Evolutionary conservation across 2,888 invertebrate species (phyloP), one percentile per base, ranked within the genome.

Genomic region (Digitonthophagus gazella): DNA sequence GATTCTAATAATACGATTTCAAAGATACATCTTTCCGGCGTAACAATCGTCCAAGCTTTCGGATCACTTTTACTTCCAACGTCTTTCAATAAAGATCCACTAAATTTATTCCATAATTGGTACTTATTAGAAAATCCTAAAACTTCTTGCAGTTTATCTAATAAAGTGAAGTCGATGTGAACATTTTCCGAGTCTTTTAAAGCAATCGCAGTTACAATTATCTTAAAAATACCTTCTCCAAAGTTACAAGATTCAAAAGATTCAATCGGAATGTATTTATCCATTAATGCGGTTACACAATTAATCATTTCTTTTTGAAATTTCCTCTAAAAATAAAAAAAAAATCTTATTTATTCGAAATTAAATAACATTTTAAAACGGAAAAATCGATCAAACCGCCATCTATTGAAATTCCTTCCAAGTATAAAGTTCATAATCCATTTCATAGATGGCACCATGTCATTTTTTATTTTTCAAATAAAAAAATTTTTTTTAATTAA

Each of bases 11-110:
- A 78, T 20, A 88, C 83, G 16, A 88, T 86, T 74, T 89, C 87
- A 76, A 94, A 89, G 73, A 94, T 85, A 69, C 88, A 87, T 57
- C 89, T 84, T 75, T 93, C 90, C 0, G 89, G 85, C 1, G 88
- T 88, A 66, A 88, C 83, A 67, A 87, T 80, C 0, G 86, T 89
- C 94, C 93, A 94, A 0, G 86, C 81, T 71, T 86, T 83, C 3
- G 87, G 87, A 72, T 86, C 86, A 66, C 83, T 84, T 58, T 85
- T 85, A 65, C 91, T 85, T 11, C 3, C 28, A 2, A n/a, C n/a
- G 15, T 83, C 82, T 0, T 83, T 79, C 19, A 92, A 77, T 5
- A 91, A 77, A 3, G 79, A 76, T 1, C 82, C 79, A 8, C 87
- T 80, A 76, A 89, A 86, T 63, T 78, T 78, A 66, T 81, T 81